These are phyloP conservation scores for Ceratoteleas bidentatus DNA, from an alignment of 1,140 invertebrate species.

Conservation along the genomic window DNA sequence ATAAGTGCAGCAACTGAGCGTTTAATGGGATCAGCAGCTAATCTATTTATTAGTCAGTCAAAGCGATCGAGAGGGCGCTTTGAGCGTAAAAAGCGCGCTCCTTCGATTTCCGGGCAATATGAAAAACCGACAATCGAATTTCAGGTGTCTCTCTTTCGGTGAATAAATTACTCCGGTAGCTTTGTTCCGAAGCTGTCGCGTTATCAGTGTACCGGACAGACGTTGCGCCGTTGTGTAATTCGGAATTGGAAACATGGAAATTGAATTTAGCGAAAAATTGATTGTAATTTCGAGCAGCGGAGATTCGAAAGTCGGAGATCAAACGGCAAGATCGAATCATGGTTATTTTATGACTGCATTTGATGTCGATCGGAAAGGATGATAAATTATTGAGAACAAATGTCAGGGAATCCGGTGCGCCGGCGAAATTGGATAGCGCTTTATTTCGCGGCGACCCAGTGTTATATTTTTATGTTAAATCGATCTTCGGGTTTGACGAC, in stretches of 20 bases:
- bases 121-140: conserved; percentile 41
- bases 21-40: neutral
- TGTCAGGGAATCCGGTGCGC: neutral
- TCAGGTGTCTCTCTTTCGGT: conserved; percentile 32
- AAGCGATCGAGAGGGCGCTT: conserved; percentile 4
- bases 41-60: conserved; percentile 23
- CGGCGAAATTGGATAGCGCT: neutral
- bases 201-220: conserved; percentile 22
- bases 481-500: neutral
- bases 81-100: neutral
- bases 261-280: conserved; percentile 47
- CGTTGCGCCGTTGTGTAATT: conserved; percentile 24
- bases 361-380: neutral
- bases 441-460: neutral
- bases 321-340: conserved; percentile 17
- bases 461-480: neutral
- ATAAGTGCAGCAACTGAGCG: neutral
- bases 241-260: conserved; percentile 37
- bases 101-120: conserved; percentile 14
- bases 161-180: conserved; percentile 39
- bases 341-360: conserved; percentile 20
- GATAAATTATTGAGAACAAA: conserved; percentile 24
- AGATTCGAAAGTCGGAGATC: conserved; percentile 14
- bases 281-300: conserved; percentile 16
- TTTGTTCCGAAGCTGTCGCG: conserved; percentile 37